Evolutionary conservation across 2,888 invertebrate species (phyloP).

Genomic region (Heliconius aoede): DNA sequence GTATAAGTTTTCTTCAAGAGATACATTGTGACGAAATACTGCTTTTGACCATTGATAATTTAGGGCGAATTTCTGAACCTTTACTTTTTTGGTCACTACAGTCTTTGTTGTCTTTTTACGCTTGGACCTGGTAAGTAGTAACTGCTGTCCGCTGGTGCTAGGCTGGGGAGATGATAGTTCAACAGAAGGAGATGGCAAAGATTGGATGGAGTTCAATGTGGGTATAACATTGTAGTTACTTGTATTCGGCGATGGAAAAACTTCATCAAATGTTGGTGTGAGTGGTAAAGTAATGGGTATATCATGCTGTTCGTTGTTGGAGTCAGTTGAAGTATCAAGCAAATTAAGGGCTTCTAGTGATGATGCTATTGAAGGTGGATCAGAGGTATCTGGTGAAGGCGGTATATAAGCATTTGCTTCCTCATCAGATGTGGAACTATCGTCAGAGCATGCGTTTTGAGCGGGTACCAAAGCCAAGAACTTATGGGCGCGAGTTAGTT

Average conservation of each 20-base stretch:
- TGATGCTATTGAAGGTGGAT: slow-evolving; percentile 31
- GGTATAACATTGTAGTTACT: slow-evolving; percentile 42
- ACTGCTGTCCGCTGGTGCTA: slow-evolving; percentile 35
- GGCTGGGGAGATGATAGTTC: slow-evolving; percentile 28
- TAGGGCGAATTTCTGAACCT: slow-evolving; percentile 15
- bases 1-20: slow-evolving; percentile 9
- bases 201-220: slow-evolving; percentile 44
- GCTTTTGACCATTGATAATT: slow-evolving; percentile 38
- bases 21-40: slow-evolving; percentile 19
- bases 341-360: slow-evolving; percentile 43
- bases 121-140: slow-evolving; percentile 41
- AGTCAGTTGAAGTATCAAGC: slow-evolving; percentile 36
- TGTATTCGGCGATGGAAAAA: slow-evolving; percentile 42
- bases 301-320: slow-evolving; percentile 35
- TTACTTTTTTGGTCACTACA: slow-evolving; percentile 42
- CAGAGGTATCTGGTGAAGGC: slow-evolving; percentile 4
- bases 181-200: slow-evolving; percentile 29
- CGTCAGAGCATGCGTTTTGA: slow-evolving; percentile 6
- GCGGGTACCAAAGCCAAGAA: background rate
- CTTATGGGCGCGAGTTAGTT: slow-evolving; percentile 5
- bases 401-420: slow-evolving; percentile 12
- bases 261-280: slow-evolving; percentile 41
- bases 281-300: slow-evolving; percentile 33
- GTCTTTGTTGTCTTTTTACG: slow-evolving; percentile 42
- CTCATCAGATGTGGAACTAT: slow-evolving; percentile 12